phyloP scores from a whole-genome alignment of 2,113 vertebrate genomes.

The Paramormyrops kingsleyae region DNA sequence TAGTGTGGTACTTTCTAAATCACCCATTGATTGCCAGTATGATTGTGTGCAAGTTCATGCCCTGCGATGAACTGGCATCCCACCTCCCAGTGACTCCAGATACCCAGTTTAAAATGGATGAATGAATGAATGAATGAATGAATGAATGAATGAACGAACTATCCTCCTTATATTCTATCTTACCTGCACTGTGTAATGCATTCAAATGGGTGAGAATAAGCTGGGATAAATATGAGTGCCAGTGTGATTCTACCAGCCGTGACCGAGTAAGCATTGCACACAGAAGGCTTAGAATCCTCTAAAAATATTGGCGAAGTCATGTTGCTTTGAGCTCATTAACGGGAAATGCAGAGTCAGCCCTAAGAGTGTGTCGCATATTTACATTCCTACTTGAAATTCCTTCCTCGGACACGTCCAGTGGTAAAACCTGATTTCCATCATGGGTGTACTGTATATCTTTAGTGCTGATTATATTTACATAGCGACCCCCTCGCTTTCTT shows the following conservation, averaged over 20 bases:
- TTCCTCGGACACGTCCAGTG: neutral
- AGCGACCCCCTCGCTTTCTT: neutral
- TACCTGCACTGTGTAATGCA: neutral
- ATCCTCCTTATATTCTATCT: neutral
- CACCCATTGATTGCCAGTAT: neutral
- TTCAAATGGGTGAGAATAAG: neutral
- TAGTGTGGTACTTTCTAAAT: neutral
- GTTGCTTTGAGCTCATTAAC: slow-evolving; percentile 7
- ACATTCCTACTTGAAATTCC: slow-evolving; percentile 10
- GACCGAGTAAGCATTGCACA: neutral
- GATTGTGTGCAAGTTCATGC: neutral
- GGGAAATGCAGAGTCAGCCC: neutral
- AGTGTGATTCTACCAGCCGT: neutral
- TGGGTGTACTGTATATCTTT: neutral
- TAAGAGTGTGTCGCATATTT: neutral
- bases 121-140: neutral
- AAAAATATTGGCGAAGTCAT: slow-evolving; percentile 10
- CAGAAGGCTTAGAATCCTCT: neutral
- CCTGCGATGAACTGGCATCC: neutral
- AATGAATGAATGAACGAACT: neutral
- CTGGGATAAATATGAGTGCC: neutral
- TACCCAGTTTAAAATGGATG: neutral
- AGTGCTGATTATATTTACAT: neutral
- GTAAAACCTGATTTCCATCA: neutral
- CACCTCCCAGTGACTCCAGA: neutral